Base-by-base conservation (phyloP, 1,140 invertebrate species). In the Papilio glaucus region DNA sequence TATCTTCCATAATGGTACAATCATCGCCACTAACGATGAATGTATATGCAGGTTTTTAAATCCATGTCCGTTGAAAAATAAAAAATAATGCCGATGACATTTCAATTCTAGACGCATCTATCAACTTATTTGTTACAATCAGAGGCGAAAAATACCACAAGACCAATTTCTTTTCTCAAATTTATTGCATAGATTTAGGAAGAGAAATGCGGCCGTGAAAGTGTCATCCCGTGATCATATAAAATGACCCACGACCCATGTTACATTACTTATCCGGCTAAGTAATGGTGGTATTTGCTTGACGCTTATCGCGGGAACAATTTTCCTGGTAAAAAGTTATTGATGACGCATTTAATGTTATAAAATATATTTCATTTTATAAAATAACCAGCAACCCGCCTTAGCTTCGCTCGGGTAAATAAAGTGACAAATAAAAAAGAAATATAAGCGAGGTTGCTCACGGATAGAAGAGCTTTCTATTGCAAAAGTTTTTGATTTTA, bases 191-290 rank as follows among this genome's bases (percentile, higher is more conserved):
- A 57, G 49, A 57, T 57, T 57, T 57, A 57, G 49, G 49, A 57
- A 57, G 49, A 57, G 49, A 57, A 57, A 57, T 57, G 49, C 21
- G 21, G 49, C 49, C 12, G 49, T 57, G 49, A 57, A 57, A 57
- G 12, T 57, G 49, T 57, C 49, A 57, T 57, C 49, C 49, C 18
- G 21, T 57, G 49, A 57, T 57, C 49, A 57, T 24, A 57, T 21
- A 26, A 57, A 57, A 57, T 57, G 49, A 12, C 49, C 21, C 21
- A 21, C 49, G 49, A 13, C 49, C 49, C 49, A 24, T 9, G 49
- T 57, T 57, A 57, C 45, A 53, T 57, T 57, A 57, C 21, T 57
- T 57, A 57, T 57, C 49, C 49, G 10, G 10, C 9, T 57, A 24
- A 57, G 49, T 57, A 24, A 57, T 57, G 49, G 49, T 57, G 21